Base-by-base conservation (phyloP, 2,888 invertebrate species). In the Cataglyphis altisquamis region DNA sequence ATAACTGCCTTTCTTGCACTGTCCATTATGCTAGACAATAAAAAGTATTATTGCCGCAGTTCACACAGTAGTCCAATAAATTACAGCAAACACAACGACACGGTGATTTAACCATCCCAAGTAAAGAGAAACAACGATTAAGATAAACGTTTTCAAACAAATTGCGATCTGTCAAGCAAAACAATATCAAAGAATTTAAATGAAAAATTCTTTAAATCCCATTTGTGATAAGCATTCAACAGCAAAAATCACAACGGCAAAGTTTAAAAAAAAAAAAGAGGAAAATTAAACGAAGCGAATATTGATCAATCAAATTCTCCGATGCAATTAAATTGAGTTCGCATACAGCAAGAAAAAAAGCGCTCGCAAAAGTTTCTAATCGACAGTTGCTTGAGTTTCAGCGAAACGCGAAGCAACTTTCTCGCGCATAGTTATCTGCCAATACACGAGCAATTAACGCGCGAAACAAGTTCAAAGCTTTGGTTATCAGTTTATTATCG, bases 391-490 rank as follows among this genome's bases (percentile, higher is more conserved):
- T 36, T 6, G 36, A 36, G 21, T 21, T 75, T 52, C 5, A 63
- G 15, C 63, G 32, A 62, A 74, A 74, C 41, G 21, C 45, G 15
- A 10, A 18, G 55, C 10, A 64, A 75, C 36, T 75, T 64, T 64
- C 52, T 52, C 25, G 48, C 36, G 36, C 48, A 52, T 64, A 75
- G 64, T 75, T 52, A 64, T 73, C 41, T 60, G 29, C 41, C 60
- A 78, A 86, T 86, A 82, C 67, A 25, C 60, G 21, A 45, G 39
- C 68, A 87, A 86, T 86, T 82, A 55, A 41, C 67, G 45, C 39
- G 73, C 0, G 57, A 57, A 68, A 45, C 75, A 84, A 72, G 48
- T 41, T 83, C 64, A 70, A 86, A 86, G 74, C 68, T 10, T 25
- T 62, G 41, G 32, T 12, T 29, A 60, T 21, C 25, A 39, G 67